A percentile compares a stretch with the other conserved stretches of the same genome.
phyloP scores from a whole-genome alignment of 2,888 invertebrate genomes.

The Mayetiola destructor region DNA sequence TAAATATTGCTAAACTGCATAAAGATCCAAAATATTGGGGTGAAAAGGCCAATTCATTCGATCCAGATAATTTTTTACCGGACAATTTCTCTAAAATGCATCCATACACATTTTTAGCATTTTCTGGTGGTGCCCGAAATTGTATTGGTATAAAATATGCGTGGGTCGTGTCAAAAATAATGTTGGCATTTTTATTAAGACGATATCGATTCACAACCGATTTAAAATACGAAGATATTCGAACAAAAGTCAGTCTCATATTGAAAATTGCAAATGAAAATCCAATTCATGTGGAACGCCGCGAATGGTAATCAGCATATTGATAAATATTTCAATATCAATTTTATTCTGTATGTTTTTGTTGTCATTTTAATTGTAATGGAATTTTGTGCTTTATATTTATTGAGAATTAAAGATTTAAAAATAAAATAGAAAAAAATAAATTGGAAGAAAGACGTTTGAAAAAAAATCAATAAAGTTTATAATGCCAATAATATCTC shows the following conservation, averaged over 20 bases:
- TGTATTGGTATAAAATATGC: conserved; percentile 17
- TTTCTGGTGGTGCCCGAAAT: conserved; percentile 17
- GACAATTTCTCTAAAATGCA: conserved; percentile 17
- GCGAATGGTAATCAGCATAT: not conserved
- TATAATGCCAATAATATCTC: too few relatives aligned
- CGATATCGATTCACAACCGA: not conserved
- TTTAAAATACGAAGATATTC: conserved; percentile 4
- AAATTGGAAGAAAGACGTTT: not conserved
- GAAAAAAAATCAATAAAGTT: not conserved
- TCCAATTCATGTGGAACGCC: not conserved
- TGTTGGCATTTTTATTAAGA: not conserved
- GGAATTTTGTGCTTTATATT: not conserved
- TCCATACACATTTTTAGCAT: conserved; percentile 17
- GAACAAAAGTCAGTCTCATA: not conserved
- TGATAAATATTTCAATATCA: not conserved
- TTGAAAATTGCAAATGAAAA: not conserved
- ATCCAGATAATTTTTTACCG: conserved; percentile 19
- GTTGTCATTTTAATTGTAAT: not conserved
- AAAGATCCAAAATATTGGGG: conserved; percentile 16
- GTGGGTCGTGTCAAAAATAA: not conserved
- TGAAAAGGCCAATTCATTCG: conserved; percentile 16
- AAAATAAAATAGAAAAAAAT: not conserved
- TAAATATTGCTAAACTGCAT: conserved; percentile 16
- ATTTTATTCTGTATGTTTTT: too few relatives aligned
- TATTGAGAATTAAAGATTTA: not conserved